Evolutionary conservation across 2,113 vertebrate genomes (phyloP), one percentile per base, ranked within the genome.

Genomic region (Gasterosteus aculeatus): DNA sequence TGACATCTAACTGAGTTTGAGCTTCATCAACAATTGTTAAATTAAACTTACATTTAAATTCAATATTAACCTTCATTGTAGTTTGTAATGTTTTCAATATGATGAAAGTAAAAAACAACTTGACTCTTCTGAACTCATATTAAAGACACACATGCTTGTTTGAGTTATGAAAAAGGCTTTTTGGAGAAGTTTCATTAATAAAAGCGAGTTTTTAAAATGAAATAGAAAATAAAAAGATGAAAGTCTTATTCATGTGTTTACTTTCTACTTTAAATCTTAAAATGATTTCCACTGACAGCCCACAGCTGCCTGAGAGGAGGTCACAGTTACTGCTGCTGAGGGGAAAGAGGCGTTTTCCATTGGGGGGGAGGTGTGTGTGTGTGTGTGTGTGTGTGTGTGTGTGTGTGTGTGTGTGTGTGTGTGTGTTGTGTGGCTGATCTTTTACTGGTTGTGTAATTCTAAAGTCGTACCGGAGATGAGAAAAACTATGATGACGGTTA

Each of bases 371-470:
- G 44, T 15, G 44, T 46, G 44, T 46, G 44, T 15, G 44, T 46
- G 53, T 31, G n/a, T 4, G 22, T 10, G 14, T 12, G 12, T 5
- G 26, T 26, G 22, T 26, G 22, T 26, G 22, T 26, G 22, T 26
- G 22, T 26, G 22, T 26, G 22, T 26, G 22, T 26, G 22, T 26
- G 22, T 26, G 22, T 26, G 22, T 26, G 22, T 26, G 22, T 26
- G 22, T 26, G 22, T 26, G 29, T n/a, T n/a, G n/a, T n/a, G 14
- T 10, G 22, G 4, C 41, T 81, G 84, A 84, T 83, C 77, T 78
- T 70, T 74, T 67, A 47, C 68, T 11, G 64, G 69, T 92, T 90
- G 91, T 85, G 88, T 79, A 90, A 87, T n/a, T 61, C 49, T 65
- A 26, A 26, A 33, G 5, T 3, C 33, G 33, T 4, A 33, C 33